phyloP scores from a whole-genome alignment of 2,888 invertebrate species.

The Linnaemya tessellans region DNA sequence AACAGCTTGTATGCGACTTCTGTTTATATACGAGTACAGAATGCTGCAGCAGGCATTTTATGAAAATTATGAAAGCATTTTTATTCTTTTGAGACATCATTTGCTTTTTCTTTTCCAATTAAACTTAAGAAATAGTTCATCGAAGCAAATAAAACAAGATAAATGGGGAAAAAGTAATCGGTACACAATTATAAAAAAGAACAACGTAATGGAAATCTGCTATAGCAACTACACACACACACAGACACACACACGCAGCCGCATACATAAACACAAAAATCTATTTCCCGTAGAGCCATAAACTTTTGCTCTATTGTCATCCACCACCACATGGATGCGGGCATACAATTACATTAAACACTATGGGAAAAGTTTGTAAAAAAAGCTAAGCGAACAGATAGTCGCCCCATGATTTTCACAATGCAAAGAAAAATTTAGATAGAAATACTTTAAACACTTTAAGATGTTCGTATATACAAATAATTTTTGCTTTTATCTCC shows the following conservation, averaged over 20 bases:
- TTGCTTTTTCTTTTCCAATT: constrained; percentile 63
- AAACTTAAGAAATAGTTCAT: constrained; percentile 69
- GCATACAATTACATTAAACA: constrained; percentile 15
- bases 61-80: constrained; percentile 3
- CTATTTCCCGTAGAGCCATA: constrained; percentile 39
- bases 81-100: not conserved
- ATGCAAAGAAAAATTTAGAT: too few species aligned
- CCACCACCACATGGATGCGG: constrained; percentile 22
- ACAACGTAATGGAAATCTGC: not conserved
- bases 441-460: too few species aligned
- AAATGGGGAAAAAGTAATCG: constrained; percentile 23
- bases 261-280: constrained; percentile 24
- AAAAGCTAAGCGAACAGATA: not conserved
- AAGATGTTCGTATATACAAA: not conserved
- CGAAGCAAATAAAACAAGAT: constrained; percentile 61
- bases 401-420: too few species aligned
- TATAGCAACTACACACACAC: not conserved
- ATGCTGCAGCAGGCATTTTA: not conserved
- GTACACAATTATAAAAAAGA: not conserved
- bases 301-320: constrained; percentile 53
- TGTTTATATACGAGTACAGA: not conserved
- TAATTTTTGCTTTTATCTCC: not conserved
- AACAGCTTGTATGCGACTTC: constrained; percentile 49
- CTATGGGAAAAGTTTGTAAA: constrained; percentile 1
- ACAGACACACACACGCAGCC: not conserved